A percentile compares a stretch with the other conserved stretches of the same genome.
Conservation (phyloP, 2,888 invertebrate species). For the Ophioninae sp. region DNA sequence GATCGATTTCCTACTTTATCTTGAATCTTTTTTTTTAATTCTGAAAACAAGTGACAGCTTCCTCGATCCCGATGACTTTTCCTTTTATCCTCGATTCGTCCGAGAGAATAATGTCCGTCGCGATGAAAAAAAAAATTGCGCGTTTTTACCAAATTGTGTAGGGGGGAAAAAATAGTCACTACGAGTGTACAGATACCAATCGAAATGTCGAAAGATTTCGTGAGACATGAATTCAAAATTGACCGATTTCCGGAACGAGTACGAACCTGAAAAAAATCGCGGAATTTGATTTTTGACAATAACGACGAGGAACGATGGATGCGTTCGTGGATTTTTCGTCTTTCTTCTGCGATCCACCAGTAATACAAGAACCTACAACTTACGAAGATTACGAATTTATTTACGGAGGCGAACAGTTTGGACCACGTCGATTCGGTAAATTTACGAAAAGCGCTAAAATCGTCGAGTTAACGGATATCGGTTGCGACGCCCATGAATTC, state of each 20-base stretch:
- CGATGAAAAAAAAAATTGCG: background rate
- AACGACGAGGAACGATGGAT: constrained; percentile 7
- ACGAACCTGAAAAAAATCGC: background rate
- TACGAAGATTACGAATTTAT: constrained; percentile 18
- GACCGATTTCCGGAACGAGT: background rate
- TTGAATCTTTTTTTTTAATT: too few relatives aligned
- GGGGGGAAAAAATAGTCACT: background rate
- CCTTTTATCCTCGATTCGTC: background rate
- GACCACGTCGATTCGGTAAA: background rate
- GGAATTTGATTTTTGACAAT: background rate
- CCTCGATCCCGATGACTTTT: background rate
- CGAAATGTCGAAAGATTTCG: background rate
- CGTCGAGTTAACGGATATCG: constrained; percentile 45
- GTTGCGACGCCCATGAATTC: constrained; percentile 36
- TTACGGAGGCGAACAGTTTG: constrained; percentile 1
- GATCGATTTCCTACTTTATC: too few relatives aligned
- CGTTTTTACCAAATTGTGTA: background rate
- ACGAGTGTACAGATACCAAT: background rate
- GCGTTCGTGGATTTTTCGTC: constrained; percentile 15
- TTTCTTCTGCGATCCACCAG: background rate
- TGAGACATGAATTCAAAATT: background rate
- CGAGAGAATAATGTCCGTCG: background rate
- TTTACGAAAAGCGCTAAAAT: constrained; percentile 27
- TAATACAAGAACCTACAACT: background rate
- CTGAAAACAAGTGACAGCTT: background rate